These are phyloP conservation scores for Syngnathus acus DNA, from an alignment of 2,797 vertebrate genomes.

Conservation along the genomic window DNA sequence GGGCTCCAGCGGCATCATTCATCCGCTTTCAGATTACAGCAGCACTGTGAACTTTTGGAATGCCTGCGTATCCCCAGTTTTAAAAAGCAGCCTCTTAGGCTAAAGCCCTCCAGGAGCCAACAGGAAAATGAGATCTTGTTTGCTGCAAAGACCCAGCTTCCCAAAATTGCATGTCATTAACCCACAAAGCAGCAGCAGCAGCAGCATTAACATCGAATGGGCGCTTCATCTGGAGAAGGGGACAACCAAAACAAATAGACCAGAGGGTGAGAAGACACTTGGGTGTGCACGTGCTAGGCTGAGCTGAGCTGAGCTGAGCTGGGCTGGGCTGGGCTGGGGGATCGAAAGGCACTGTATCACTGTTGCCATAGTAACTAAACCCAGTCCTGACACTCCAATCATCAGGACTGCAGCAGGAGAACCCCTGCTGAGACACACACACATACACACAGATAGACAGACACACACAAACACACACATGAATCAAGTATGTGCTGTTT, in stretches of 20 bases:
- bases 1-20: slow-evolving; percentile 4
- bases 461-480: slow-evolving; percentile 1
- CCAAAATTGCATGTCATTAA: slow-evolving; percentile 16
- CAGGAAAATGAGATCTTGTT: slow-evolving; percentile 19
- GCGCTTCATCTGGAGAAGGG: slow-evolving; percentile 3
- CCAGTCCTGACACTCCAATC: slow-evolving; percentile 67
- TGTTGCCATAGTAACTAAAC: slow-evolving; percentile 69
- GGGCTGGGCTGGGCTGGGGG: slow-evolving; percentile 8
- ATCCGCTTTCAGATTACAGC: slow-evolving; percentile 24
- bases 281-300: not conserved
- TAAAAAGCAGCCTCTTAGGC: slow-evolving; percentile 23
- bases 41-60: slow-evolving; percentile 20
- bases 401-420: slow-evolving; percentile 66
- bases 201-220: not conserved
- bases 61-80: slow-evolving; percentile 18
- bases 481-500: slow-evolving; percentile 25
- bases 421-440: slow-evolving; percentile 64
- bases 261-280: slow-evolving; percentile 14
- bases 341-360: slow-evolving; percentile 38
- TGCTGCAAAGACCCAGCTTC: slow-evolving; percentile 24
- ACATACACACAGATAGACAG: slow-evolving; percentile 12
- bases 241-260: slow-evolving; percentile 11
- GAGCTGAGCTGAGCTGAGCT: slow-evolving; percentile 9
- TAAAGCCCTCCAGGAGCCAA: slow-evolving; percentile 27
- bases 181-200: slow-evolving; percentile 7